Conservation (phyloP, 2,113 vertebrate genomes). For the Varanus komodoensis region DNA sequence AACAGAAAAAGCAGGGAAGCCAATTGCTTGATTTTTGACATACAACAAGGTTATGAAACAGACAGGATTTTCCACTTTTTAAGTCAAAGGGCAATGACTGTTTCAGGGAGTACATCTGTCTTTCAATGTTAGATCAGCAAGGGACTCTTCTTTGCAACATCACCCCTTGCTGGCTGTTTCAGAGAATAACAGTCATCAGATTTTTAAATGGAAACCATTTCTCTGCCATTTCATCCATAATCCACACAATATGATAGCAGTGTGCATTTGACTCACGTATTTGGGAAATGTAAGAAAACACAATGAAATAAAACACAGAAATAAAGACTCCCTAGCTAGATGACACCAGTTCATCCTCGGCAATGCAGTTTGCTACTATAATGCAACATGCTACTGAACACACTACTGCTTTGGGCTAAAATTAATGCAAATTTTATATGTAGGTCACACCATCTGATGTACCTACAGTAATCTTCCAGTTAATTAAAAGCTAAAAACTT, state of each 20-base stretch:
- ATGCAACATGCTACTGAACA: slow-evolving; percentile 15
- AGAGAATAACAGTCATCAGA: slow-evolving; percentile 45
- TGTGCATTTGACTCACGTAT: not conserved
- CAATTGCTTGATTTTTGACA: not conserved
- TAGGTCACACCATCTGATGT: slow-evolving; percentile 60
- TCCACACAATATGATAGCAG: not conserved
- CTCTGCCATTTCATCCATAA: slow-evolving; percentile 11
- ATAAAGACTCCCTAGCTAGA: slow-evolving; percentile 2
- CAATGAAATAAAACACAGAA: not conserved
- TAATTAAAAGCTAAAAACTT: slow-evolving; percentile 71
- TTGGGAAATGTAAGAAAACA: not conserved
- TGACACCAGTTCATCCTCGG: slow-evolving; percentile 14
- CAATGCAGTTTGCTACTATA: slow-evolving; percentile 10
- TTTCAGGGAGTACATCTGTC: slow-evolving; percentile 2
- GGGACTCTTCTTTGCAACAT: slow-evolving; percentile 57
- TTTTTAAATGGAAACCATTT: slow-evolving; percentile 33
- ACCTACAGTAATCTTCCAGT: slow-evolving; percentile 67
- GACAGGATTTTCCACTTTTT: not conserved
- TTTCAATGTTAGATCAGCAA: slow-evolving; percentile 24
- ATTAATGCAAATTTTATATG: slow-evolving; percentile 50
- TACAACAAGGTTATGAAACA: slow-evolving; percentile 28
- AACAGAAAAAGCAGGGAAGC: not conserved
- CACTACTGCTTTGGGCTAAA: not conserved
- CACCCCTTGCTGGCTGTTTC: slow-evolving; percentile 71
- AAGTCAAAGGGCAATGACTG: slow-evolving; percentile 31